Base-by-base conservation (phyloP, 2,888 invertebrate genomes). In the Ormyrus nitidulus region DNA sequence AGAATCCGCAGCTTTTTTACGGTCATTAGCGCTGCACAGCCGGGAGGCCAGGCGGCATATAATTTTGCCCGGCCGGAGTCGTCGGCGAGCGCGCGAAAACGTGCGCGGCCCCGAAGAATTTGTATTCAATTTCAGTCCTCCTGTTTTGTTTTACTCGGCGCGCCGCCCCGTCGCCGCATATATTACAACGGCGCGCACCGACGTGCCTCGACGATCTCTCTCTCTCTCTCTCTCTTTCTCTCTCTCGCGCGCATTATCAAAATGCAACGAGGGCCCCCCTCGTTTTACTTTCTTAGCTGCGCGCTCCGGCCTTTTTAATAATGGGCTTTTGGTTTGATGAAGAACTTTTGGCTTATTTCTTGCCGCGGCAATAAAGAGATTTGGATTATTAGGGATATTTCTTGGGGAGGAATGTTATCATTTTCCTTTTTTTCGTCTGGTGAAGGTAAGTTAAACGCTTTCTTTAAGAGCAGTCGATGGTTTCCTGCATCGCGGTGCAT, bases 61-160 rank as follows among this genome's bases (percentile, higher is more conserved):
- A 34, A 34, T 34, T 34, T 34, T 34, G 34, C 34, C 34, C 34
- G 34, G 34, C 34, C 19, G 19, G 34, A 34, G 3, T 34, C 34
- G 34, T 34, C 34, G 34, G 34, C 34, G 34, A 34, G 34, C 34
- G 34, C 5, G 76, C 80, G 72, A 70, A 64, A 65, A 7, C 58
- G 13, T 49, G 71, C 19, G 62, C 76, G 81, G 85, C 13, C 34
- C 13, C 4, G n/a, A 73, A 73, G 66, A 86, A 87, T 87, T 87
- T 87, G 86, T 87, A 87, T 87, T 87, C 86, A 86, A 87, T 87
- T 87, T 87, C 85, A 82, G 84, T 84, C 49, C 69, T 77, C 84
- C 84, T 86, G 85, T 86, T 87, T 86, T 85, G 85, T 86, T 87
- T 86, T 85, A 85, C 84, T 85, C 84, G 59, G 83, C 82, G 83